Evolutionary conservation across 2,113 vertebrate genomes (phyloP).

Genomic region (Chamaea fasciata): DNA sequence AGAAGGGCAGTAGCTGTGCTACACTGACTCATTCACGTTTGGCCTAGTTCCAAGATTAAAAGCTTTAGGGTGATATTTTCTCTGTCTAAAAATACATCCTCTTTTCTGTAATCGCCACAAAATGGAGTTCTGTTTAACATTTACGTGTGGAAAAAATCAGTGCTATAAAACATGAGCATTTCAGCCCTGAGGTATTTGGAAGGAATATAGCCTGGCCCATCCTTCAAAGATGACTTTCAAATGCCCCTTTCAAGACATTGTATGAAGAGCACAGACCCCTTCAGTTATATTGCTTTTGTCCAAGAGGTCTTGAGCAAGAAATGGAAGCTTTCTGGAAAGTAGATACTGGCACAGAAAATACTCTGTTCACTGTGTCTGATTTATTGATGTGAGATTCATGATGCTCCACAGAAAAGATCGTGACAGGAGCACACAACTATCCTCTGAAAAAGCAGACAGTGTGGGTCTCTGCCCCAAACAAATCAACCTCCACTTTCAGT

Average conservation of each 20-base stretch:
- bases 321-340: neutral
- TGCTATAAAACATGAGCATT: neutral
- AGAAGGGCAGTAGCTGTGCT: neutral
- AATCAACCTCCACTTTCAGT: neutral
- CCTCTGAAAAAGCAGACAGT: neutral
- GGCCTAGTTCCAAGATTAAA: neutral
- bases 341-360: neutral
- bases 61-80: neutral
- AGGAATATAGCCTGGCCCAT: neutral
- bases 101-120: neutral
- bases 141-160: neutral
- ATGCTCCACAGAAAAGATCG: neutral
- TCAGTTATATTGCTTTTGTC: neutral
- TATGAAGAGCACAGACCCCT: neutral
- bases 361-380: neutral
- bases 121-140: neutral
- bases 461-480: neutral
- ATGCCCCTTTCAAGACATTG: neutral
- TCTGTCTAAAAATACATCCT: neutral
- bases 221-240: neutral
- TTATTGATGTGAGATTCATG: neutral
- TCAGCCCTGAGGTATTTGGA: neutral
- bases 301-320: neutral
- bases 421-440: neutral
- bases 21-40: neutral